phyloP scores from a whole-genome alignment of 1,140 invertebrate genomes.

The Polypedilum pembai region DNA sequence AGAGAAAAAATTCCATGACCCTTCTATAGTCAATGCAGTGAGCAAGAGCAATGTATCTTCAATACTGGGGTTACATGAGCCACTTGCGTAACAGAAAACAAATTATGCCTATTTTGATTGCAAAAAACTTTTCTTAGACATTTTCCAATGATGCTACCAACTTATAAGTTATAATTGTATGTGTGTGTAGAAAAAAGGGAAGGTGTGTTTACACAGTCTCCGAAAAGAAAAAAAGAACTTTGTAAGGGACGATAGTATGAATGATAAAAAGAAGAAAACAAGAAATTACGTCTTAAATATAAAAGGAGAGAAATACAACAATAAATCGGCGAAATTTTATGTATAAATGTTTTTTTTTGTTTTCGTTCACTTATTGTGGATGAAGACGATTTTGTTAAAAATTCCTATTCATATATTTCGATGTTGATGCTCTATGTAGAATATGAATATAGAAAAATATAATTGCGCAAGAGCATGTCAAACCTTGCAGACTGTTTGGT shows the following conservation, averaged over 20 bases:
- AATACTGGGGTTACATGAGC: neutral
- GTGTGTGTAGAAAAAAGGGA: too few relatives aligned
- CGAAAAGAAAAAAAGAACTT: neutral
- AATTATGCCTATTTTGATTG: neutral
- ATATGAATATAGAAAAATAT: neutral
- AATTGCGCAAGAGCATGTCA: conserved; percentile 19
- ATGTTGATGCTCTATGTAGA: too few relatives aligned
- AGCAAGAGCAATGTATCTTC: conserved; percentile 15
- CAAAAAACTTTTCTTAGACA: neutral
- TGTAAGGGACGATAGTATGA: neutral
- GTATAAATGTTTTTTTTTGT: neutral
- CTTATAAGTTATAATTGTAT: too few relatives aligned
- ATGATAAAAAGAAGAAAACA: neutral
- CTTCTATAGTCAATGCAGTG: neutral
- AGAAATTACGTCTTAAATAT: conserved; percentile 16
- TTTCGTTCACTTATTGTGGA: neutral
- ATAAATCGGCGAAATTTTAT: neutral
- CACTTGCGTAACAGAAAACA: neutral
- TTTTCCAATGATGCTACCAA: neutral
- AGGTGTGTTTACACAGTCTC: too few relatives aligned
- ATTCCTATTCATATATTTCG: too few relatives aligned
- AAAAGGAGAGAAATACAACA: conserved; percentile 2
- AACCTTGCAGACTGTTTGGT: conserved; percentile 7
- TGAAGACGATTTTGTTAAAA: too few relatives aligned
- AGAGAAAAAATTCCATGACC: conserved; percentile 22